Conservation (phyloP, 2,797 vertebrate species). For the Cyprinella venusta region DNA sequence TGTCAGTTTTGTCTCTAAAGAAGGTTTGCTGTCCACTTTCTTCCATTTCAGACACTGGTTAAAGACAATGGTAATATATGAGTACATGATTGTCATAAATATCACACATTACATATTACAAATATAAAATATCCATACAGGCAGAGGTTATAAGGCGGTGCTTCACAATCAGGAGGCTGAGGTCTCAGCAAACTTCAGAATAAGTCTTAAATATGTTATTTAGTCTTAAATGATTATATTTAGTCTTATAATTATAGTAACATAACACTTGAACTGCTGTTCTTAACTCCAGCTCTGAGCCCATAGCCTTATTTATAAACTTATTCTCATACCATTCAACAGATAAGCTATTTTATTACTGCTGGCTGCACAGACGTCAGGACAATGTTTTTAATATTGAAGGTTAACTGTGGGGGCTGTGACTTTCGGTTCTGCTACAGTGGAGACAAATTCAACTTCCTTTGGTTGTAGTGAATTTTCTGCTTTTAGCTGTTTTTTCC, state of each 20-base stretch:
- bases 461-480: constrained; percentile 12
- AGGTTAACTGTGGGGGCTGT: neutral
- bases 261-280: neutral
- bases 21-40: accelerated
- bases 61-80: neutral
- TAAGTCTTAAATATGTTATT: neutral
- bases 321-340: neutral
- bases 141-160: neutral
- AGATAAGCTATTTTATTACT: neutral
- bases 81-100: neutral
- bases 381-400: neutral
- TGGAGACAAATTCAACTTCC: constrained; percentile 9
- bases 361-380: neutral
- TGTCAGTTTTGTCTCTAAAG: accelerated
- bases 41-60: neutral
- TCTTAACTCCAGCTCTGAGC: neutral
- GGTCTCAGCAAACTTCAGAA: neutral
- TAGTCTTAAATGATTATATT: neutral
- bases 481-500: constrained; percentile 19
- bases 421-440: constrained; percentile 27
- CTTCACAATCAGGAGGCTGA: neutral
- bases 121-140: neutral
- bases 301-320: neutral
- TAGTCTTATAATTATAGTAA: neutral
- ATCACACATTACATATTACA: neutral